Percentiles rank a stretch among this genome's conserved stretches.
These are phyloP conservation scores for Leptodactylus fallax DNA, from an alignment of 2,797 vertebrate species.

Conservation along the genomic window DNA sequence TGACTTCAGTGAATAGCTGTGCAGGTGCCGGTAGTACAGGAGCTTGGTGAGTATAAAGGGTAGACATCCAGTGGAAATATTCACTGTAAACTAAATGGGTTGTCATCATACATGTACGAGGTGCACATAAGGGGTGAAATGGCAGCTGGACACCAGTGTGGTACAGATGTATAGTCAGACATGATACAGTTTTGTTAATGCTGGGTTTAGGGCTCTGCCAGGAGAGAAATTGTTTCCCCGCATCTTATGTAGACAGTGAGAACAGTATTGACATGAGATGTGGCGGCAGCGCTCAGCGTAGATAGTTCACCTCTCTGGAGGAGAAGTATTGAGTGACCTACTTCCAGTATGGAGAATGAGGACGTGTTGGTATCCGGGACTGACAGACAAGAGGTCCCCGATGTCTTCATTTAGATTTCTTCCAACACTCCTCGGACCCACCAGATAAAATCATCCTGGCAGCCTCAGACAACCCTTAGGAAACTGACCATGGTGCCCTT, in stretches of 20 bases:
- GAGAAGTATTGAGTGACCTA: constrained; percentile 24
- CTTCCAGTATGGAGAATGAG: background rate
- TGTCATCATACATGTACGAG: background rate
- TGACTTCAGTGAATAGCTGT: too few species aligned
- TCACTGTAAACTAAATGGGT: background rate
- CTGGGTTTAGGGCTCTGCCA: background rate
- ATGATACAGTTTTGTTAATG: background rate
- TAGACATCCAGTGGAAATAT: background rate
- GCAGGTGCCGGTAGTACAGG: too few species aligned
- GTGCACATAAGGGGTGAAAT: too few species aligned
- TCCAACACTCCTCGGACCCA: too few species aligned
- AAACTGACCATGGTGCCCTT: too few species aligned
- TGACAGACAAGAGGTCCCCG: background rate
- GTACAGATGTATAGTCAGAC: background rate
- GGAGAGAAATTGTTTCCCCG: background rate
- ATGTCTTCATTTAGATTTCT: background rate
- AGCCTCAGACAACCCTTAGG: too few species aligned
- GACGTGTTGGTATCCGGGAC: background rate
- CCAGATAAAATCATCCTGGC: too few species aligned
- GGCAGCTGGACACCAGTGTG: too few species aligned
- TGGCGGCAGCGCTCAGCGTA: background rate
- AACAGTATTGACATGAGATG: background rate
- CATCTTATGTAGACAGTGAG: background rate
- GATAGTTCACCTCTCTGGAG: background rate
- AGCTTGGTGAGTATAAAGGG: too few species aligned